Evolutionary conservation across 1,140 invertebrate genomes (phyloP).

Genomic region (Scaptomyza pallida): DNA sequence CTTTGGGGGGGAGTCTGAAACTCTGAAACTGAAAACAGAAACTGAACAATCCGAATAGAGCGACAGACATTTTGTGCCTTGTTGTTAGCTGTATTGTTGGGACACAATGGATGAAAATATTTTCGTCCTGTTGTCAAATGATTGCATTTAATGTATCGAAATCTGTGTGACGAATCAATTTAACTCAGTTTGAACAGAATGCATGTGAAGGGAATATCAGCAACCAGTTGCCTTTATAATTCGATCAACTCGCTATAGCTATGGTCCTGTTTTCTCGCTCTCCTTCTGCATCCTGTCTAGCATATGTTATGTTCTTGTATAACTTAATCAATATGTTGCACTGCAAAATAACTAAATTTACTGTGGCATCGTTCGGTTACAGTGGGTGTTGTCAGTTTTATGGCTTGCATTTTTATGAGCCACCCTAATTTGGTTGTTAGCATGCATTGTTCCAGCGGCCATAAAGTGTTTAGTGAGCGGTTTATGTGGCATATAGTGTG

Average conservation of each 20-base stretch:
- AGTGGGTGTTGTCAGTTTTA: slow-evolving; percentile 58
- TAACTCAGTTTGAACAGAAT: slow-evolving; percentile 43
- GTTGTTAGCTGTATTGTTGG: slow-evolving; percentile 61
- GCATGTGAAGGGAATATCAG: slow-evolving; percentile 22
- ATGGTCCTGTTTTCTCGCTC: too few relatives aligned
- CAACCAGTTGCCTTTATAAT: slow-evolving; percentile 73
- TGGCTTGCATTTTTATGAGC: slow-evolving; percentile 41
- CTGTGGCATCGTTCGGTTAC: slow-evolving; percentile 25
- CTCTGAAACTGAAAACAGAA: slow-evolving; percentile 22
- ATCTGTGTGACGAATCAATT: slow-evolving; percentile 83
- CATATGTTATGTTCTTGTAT: slow-evolving; percentile 42
- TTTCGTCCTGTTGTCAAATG: slow-evolving; percentile 84
- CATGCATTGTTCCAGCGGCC: slow-evolving; percentile 23
- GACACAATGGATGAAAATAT: slow-evolving; percentile 83
- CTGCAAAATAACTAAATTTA: neutral
- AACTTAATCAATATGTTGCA: slow-evolving; percentile 54
- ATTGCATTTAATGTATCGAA: slow-evolving; percentile 84
- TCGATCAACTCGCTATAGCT: slow-evolving; percentile 53
- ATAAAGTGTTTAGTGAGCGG: slow-evolving; percentile 40
- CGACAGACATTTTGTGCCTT: slow-evolving; percentile 27
- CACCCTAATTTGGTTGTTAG: slow-evolving; percentile 45
- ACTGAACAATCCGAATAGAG: slow-evolving; percentile 13
- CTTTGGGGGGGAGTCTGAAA: slow-evolving; percentile 72
- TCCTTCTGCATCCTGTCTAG: slow-evolving; percentile 58
- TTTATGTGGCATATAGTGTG: slow-evolving; percentile 34